Evolutionary conservation across 1,140 invertebrate genomes (phyloP).

Genomic region (Drosophila hydei): DNA sequence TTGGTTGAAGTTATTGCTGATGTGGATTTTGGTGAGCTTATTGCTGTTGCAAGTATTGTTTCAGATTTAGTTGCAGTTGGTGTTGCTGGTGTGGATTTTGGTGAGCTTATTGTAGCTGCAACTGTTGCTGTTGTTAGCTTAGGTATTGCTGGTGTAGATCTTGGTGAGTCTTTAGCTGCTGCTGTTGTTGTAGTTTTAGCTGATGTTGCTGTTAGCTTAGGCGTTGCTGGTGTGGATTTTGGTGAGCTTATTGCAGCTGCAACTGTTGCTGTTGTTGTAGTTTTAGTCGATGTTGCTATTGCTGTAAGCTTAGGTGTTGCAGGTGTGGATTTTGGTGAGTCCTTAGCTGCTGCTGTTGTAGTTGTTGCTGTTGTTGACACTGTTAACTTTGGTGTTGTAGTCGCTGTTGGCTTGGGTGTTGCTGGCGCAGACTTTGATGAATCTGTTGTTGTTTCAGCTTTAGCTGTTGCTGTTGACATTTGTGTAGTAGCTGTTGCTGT

Average conservation of each 20-base stretch:
- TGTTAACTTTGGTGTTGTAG: neutral
- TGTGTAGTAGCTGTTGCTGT: slow-evolving; percentile 1
- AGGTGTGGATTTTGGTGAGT: slow-evolving; percentile 4
- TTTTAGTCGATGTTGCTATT: neutral
- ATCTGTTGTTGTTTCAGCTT: slow-evolving; percentile 3
- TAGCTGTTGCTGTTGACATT: neutral
- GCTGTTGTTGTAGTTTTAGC: neutral
- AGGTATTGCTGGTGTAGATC: neutral
- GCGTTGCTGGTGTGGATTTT: slow-evolving; percentile 18
- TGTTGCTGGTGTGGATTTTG: neutral
- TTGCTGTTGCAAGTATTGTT: no score
- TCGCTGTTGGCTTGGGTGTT: neutral
- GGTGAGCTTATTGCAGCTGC: slow-evolving; percentile 8
- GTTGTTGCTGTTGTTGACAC: neutral
- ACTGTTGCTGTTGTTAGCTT: neutral
- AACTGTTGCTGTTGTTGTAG: neutral
- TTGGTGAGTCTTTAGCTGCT: no score
- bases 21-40: no score
- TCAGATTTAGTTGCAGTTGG: no score
- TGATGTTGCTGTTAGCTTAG: slow-evolving; percentile 22
- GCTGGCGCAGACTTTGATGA: slow-evolving; percentile 13
- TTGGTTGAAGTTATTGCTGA: slow-evolving; percentile 14
- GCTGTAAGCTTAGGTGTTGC: slow-evolving; percentile 5
- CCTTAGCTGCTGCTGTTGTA: slow-evolving; percentile 1
- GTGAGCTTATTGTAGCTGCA: slow-evolving; percentile 6